Evolutionary conservation across 1,140 invertebrate species (phyloP), one percentile per base, ranked within the genome.

Genomic region (Temnothorax longispinosus): DNA sequence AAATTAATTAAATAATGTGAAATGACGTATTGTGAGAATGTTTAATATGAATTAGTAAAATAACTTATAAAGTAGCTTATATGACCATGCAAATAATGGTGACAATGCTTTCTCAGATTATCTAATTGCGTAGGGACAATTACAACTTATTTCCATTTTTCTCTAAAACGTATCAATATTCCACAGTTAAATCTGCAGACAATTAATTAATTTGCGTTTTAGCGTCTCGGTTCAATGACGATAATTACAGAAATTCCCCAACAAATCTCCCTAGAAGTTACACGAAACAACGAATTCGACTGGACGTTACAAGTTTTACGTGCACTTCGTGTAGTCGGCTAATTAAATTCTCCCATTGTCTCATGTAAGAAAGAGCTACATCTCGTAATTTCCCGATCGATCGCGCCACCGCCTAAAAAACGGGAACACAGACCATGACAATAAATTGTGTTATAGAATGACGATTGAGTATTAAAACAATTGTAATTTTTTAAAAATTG

Each of bases 331-430:
- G 41, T 82, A 74, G 60, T 84, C 69, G 13, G 11, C 7, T 84
- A 71, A 84, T 84, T 84, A 84, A 84, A 84, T 84, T 84, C 41
- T 74, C 21, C n/a, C 32, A 84, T 84, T 84, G 54, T 84, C 41
- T 84, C 18, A 32, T 60, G 27, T 54, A 62, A 84, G 69, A 84
- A 75, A 84, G 44, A 84, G n/a, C n/a, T 74, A 72, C 78, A 72
- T 15, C 8, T 56, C 15, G 80, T 82, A 74, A 74, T 74, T 74
- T 50, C 27, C 32, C 27, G 13, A 84, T 84, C 41, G 44, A 84
- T 62, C 2, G 54, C 13, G 8, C 32, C 47, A 69, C 13, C 27
- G 3, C 3, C 3, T 18, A n/a, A 69, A n/a, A 56, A 47, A 74
- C 41, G 3, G 13, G 50, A 75, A 75, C 38, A 47, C 32, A 0